Evolutionary conservation across 2,888 invertebrate genomes (phyloP), one percentile per base, ranked within the genome.

Genomic region (Clusia tigrina): DNA sequence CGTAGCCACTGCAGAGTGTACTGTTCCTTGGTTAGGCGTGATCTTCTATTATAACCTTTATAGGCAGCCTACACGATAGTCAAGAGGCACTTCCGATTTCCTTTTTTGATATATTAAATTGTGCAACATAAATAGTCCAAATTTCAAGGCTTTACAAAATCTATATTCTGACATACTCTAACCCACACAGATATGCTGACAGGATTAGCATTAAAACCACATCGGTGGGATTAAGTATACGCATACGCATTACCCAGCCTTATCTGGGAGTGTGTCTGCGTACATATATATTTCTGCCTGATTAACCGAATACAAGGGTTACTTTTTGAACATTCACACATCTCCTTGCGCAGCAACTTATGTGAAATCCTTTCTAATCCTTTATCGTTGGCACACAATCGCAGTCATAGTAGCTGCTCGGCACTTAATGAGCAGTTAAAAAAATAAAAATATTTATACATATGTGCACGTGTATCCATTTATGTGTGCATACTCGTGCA

Each of bases 201-300:
- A 5, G 54, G 54, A 54, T 54, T 54, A 54, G 54, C 54, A n/a
- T 32, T 54, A 54, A 54, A 32, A 54, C 25, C 54, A 17, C 54
- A 57, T 46, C 57, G 42, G 12, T 32, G 32, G 12, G 32, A 9
- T 32, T 12, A 9, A 32, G 12, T 32, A 32, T 12, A 32, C 32
- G n/a, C n/a, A 32, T 12, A 32, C 32, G 12, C 32, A 9, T 12
- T 32, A 32, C 12, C 32, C 12, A 6, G 6, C 32, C 12, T 32
- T 32, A 6, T 32, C 32, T 32, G 6, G 6, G 6, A 32, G 12
- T 32, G 32, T 32, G n/a, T n/a, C n/a, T n/a, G n/a, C n/a, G n/a
- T n/a, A n/a, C n/a, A n/a, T n/a, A n/a, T n/a, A n/a, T n/a, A n/a
- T n/a, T n/a, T n/a, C n/a, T n/a, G 32, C 32, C 12, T 32, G 32